These are phyloP conservation scores for Hippocampus kuda DNA, from an alignment of 2,797 vertebrate genomes.

Conservation along the genomic window DNA sequence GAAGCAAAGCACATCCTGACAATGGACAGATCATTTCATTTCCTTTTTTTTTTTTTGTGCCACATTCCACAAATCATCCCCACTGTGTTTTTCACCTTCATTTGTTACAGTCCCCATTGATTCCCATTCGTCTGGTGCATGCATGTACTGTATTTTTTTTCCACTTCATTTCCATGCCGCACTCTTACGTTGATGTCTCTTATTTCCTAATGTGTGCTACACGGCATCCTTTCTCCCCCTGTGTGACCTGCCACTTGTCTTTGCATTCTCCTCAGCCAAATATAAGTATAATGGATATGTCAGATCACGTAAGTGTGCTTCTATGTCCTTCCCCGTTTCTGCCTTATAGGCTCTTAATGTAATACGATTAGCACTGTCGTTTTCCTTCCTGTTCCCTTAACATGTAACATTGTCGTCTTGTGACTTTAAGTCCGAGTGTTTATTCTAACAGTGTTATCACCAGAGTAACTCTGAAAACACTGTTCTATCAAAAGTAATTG, in stretches of 20 bases:
- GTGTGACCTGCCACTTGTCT: conserved; percentile 74
- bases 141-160: conserved; percentile 11
- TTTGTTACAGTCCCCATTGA: conserved; percentile 22
- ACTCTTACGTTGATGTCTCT: conserved; percentile 48
- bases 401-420: conserved; percentile 16
- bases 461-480: not conserved
- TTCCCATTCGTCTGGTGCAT: conserved; percentile 20
- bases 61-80: conserved; percentile 13
- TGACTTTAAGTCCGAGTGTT: not conserved
- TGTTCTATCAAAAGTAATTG: conserved; percentile 16
- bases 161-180: conserved; percentile 35
- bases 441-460: conserved; percentile 22
- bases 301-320: conserved; percentile 77
- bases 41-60: conserved; percentile 7
- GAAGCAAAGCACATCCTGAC: conserved; percentile 16
- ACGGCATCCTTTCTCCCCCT: conserved; percentile 59
- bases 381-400: conserved; percentile 39
- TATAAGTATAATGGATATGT: conserved; percentile 82
- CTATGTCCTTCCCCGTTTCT: conserved; percentile 57
- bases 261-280: conserved; percentile 78
- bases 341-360: conserved; percentile 46
- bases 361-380: conserved; percentile 35
- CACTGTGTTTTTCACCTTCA: conserved; percentile 10
- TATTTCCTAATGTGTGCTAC: conserved; percentile 56
- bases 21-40: conserved; percentile 29